These are phyloP conservation scores for Thryonomys swinderianus DNA, from an alignment of 2,113 vertebrate species.

Conservation along the genomic window DNA sequence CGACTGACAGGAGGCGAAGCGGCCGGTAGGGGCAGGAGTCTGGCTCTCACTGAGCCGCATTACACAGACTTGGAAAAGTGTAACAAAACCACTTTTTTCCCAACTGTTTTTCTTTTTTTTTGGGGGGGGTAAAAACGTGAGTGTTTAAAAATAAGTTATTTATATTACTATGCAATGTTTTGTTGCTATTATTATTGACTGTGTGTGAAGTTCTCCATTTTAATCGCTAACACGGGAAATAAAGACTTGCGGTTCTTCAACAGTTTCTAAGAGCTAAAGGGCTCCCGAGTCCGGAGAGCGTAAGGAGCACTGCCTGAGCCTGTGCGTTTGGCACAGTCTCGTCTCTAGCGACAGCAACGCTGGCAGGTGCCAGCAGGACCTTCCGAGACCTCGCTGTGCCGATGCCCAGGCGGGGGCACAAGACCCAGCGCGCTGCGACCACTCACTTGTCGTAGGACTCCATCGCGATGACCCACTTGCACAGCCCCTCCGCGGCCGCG, in stretches of 20 bases:
- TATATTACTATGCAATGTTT: neutral
- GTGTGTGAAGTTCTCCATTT: neutral
- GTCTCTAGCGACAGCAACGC: neutral
- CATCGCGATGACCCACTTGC: conserved; percentile 95
- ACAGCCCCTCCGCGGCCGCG: conserved; percentile 93
- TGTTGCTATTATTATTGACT: conserved; percentile 19
- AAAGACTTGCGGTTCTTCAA: neutral
- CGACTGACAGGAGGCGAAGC: neutral
- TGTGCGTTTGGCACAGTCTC: neutral
- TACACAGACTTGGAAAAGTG: neutral
- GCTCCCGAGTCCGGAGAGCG: neutral
- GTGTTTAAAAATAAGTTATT: neutral
- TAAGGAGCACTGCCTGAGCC: neutral
- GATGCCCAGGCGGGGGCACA: neutral
- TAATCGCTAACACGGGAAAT: conserved; percentile 31
- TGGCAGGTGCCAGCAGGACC: neutral
- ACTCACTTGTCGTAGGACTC: conserved; percentile 93
- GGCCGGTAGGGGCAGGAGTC: neutral
- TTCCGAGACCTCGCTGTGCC: no score
- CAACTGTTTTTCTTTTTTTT: neutral
- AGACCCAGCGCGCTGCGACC: neutral
- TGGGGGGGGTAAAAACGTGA: neutral
- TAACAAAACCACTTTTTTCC: neutral
- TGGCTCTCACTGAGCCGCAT: neutral
- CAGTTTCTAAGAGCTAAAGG: neutral